Evolutionary conservation across 2,888 invertebrate genomes (phyloP).

Genomic region (Muscina levida): DNA sequence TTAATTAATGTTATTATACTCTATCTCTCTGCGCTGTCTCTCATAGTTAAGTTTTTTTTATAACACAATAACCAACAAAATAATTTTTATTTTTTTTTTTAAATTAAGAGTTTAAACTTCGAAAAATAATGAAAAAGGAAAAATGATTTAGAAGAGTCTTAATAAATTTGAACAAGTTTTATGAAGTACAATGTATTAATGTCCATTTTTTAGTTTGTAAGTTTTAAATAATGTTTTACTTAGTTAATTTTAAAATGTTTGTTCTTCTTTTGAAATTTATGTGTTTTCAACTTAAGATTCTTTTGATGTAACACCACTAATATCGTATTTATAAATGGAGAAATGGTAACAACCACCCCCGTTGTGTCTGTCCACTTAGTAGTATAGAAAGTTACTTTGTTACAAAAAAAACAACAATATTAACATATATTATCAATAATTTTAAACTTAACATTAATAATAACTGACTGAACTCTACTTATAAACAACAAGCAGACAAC

Average conservation of each 20-base stretch:
- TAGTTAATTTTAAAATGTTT: background rate
- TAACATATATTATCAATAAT: conserved; percentile 15
- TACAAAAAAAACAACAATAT: background rate
- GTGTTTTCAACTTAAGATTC: background rate
- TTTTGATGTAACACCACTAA: background rate
- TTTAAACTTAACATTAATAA: background rate
- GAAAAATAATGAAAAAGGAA: too few relatives aligned
- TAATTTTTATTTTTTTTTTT: conserved; percentile 25
- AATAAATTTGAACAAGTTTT: background rate
- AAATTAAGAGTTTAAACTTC: too few relatives aligned
- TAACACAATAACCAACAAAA: background rate
- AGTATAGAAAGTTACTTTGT: background rate
- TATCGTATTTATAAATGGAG: background rate
- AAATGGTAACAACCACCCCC: background rate
- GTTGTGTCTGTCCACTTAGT: too few relatives aligned
- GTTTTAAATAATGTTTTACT: background rate
- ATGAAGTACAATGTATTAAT: background rate
- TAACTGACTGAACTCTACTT: conserved; percentile 57
- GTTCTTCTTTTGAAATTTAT: conserved; percentile 11
- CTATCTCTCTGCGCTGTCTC: too few relatives aligned
- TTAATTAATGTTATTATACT: too few relatives aligned
- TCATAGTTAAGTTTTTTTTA: too few relatives aligned
- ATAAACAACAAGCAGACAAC: conserved; percentile 39
- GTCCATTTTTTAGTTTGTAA: conserved; percentile 12
- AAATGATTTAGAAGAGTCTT: background rate